These are phyloP conservation scores for Epizoanthus illoricatus DNA, from an alignment of 92 coral and sea anemone species.

Conservation along the genomic window DNA sequence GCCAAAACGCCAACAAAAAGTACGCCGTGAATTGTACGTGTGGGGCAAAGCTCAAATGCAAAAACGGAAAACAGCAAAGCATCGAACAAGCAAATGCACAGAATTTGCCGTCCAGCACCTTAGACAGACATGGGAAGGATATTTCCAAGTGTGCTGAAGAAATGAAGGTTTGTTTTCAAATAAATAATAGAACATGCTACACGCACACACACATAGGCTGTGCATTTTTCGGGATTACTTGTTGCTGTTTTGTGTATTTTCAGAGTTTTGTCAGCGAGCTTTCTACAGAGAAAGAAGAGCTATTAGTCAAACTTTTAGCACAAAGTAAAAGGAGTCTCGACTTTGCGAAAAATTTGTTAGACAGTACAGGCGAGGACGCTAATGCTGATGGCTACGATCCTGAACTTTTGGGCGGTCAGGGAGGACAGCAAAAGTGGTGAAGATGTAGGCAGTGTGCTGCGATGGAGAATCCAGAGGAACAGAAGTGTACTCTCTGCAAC, in stretches of 20 bases:
- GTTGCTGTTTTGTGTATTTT: too few species aligned
- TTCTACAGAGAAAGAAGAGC: too few species aligned
- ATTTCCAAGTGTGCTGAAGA: neutral
- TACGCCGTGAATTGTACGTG: neutral
- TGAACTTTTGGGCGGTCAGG: too few species aligned
- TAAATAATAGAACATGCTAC: too few species aligned
- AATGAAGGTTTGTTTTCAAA: neutral
- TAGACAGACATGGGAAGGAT: neutral
- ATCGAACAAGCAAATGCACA: neutral
- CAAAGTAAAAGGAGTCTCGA: too few species aligned
- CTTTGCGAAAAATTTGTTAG: too few species aligned
- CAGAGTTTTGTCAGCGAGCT: too few species aligned
- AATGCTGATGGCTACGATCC: too few species aligned
- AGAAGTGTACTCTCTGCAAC: neutral
- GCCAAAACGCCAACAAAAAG: neutral
- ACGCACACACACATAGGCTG: too few species aligned
- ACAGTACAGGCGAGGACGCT: too few species aligned
- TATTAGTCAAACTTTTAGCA: too few species aligned
- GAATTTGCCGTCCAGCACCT: conserved; percentile 8
- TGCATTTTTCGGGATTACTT: too few species aligned
- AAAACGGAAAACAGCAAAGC: conserved; percentile 3
- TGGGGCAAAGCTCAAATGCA: neutral
- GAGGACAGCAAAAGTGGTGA: neutral
- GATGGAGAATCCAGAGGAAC: conserved; percentile 7
- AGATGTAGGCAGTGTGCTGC: neutral